Percentiles rank a stretch among this genome's conserved stretches.
These are phyloP conservation scores for Idaea aversata DNA, from an alignment of 2,888 invertebrate genomes.

Conservation along the genomic window DNA sequence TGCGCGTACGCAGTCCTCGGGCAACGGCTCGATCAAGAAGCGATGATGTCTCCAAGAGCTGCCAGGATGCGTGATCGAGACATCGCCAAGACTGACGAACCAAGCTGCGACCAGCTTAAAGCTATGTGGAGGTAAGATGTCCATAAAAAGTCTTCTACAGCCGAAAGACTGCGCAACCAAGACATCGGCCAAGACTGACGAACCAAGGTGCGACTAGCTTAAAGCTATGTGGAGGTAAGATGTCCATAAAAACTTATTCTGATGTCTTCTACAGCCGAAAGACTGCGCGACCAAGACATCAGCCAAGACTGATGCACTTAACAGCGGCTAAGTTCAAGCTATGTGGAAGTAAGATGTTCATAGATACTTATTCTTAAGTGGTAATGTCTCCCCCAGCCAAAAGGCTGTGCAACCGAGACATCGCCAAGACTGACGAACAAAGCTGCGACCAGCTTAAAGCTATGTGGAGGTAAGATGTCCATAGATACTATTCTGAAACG, in stretches of 20 bases:
- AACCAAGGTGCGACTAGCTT: constrained; percentile 92
- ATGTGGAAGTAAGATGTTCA: no score
- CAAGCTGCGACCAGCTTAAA: constrained; percentile 91
- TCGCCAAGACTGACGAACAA: constrained; percentile 83
- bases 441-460: constrained; percentile 92
- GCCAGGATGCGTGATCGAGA: constrained; percentile 68
- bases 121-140: constrained; percentile 89
- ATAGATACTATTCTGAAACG: constrained; percentile 34
- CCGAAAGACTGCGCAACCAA: no score
- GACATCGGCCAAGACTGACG: no score
- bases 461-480: constrained; percentile 86
- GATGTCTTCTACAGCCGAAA: no score
- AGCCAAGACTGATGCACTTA: no score
- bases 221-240: constrained; percentile 92
- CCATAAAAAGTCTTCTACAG: no score
- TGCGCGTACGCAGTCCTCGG: constrained; percentile 56
- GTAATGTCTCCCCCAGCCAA: constrained; percentile 60
- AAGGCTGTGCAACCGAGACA: constrained; percentile 67
- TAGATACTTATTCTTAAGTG: constrained; percentile 28
- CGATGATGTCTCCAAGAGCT: constrained; percentile 59
- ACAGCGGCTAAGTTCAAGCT: no score
- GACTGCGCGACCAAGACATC: no score
- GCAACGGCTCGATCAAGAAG: constrained; percentile 68
- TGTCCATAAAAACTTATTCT: no score
- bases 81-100: constrained; percentile 82